phyloP scores from a whole-genome alignment of 2,888 invertebrate species.

The Leptopilina drosophilae region DNA sequence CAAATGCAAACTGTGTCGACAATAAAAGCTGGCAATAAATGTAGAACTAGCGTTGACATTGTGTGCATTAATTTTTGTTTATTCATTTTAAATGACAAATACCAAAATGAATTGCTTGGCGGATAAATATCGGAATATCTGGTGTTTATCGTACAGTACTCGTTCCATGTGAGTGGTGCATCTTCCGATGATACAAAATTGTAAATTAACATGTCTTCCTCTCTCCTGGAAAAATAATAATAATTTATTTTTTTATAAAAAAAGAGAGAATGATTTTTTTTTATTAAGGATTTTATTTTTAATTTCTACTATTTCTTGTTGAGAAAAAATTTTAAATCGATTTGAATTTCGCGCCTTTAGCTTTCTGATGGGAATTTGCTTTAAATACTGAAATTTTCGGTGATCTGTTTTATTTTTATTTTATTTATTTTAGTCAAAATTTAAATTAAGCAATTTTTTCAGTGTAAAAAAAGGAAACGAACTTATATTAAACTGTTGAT shows the following conservation, averaged over 20 bases:
- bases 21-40: slow-evolving; percentile 84
- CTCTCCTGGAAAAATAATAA: slow-evolving; percentile 56
- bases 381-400: too few species aligned
- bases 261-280: too few species aligned
- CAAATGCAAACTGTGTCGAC: slow-evolving; percentile 82
- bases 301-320: too few species aligned
- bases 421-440: too few species aligned
- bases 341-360: too few species aligned
- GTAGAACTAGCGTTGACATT: slow-evolving; percentile 82
- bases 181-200: slow-evolving; percentile 91
- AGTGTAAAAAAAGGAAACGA: too few species aligned
- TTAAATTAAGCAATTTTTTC: too few species aligned
- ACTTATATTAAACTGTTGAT: too few species aligned
- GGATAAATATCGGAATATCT: slow-evolving; percentile 79
- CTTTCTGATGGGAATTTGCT: too few species aligned
- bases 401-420: too few species aligned
- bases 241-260: background rate
- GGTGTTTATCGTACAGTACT: slow-evolving; percentile 80
- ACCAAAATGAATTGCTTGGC: slow-evolving; percentile 80
- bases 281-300: too few species aligned
- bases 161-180: slow-evolving; percentile 89
- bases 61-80: slow-evolving; percentile 78
- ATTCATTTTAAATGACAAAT: slow-evolving; percentile 80
- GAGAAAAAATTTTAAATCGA: too few species aligned
- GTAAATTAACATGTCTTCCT: slow-evolving; percentile 82